phyloP scores from a whole-genome alignment of 2,888 invertebrate genomes.

The Mimas tiliae region DNA sequence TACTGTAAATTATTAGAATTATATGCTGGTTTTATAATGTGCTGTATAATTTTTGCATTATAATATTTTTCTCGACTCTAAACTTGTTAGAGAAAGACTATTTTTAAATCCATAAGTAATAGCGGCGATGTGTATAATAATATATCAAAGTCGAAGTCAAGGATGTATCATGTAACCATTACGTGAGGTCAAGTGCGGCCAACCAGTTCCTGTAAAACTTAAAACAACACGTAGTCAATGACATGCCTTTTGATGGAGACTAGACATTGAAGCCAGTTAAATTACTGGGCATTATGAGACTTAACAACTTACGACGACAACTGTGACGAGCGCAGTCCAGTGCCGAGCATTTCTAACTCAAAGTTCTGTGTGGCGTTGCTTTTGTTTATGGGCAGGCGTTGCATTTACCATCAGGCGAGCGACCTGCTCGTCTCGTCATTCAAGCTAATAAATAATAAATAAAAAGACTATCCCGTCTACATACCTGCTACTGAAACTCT shows the following conservation, averaged over 20 bases:
- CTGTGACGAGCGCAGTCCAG: no score
- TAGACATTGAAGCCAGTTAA: background rate
- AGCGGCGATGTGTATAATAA: background rate
- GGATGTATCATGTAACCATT: background rate
- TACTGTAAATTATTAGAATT: slow-evolving; percentile 24
- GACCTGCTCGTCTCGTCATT: no score
- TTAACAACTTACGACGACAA: no score
- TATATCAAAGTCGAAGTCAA: background rate
- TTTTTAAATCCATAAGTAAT: background rate
- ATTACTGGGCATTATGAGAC: no score
- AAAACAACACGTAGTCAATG: background rate
- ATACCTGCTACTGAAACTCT: no score
- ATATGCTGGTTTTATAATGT: slow-evolving; percentile 24
- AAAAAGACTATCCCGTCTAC: no score
- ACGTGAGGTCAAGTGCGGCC: background rate
- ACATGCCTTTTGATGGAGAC: background rate
- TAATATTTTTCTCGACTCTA: background rate
- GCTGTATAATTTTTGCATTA: slow-evolving; percentile 31
- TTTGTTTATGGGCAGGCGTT: no score
- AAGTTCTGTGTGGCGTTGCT: no score
- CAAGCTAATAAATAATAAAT: no score
- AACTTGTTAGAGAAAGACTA: background rate
- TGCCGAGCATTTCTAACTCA: no score
- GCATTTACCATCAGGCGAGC: no score
- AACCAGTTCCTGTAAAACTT: background rate